These are phyloP conservation scores for Melanotaenia pygmaea DNA, from an alignment of 2,797 vertebrate species.

Conservation along the genomic window DNA sequence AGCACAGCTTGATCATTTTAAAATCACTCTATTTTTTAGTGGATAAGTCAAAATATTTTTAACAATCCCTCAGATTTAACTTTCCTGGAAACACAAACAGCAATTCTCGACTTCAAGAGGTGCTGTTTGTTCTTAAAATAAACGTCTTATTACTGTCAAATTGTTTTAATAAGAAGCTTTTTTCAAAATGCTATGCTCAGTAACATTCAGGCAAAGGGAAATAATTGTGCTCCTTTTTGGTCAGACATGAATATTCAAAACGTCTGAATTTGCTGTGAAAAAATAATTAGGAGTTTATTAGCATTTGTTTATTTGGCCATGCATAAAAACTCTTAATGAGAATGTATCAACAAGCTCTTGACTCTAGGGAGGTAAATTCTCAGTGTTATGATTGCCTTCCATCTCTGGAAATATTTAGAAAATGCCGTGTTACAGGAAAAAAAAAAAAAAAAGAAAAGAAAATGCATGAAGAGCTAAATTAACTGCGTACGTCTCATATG, in stretches of 20 bases:
- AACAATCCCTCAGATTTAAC: constrained; percentile 22
- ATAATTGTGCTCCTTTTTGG: constrained; percentile 69
- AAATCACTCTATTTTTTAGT: constrained; percentile 2
- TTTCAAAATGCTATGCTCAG: constrained; percentile 30
- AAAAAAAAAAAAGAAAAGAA: background rate
- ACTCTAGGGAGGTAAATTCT: constrained; percentile 69
- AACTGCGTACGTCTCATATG: constrained; percentile 51
- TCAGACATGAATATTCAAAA: constrained; percentile 81
- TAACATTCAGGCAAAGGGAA: constrained; percentile 58
- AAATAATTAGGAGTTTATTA: constrained; percentile 83
- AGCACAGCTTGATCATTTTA: constrained; percentile 26
- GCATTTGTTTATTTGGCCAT: constrained; percentile 83
- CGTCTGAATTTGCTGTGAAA: constrained; percentile 65
- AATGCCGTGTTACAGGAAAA: constrained; percentile 28
- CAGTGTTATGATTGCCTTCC: constrained; percentile 48
- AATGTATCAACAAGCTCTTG: constrained; percentile 74
- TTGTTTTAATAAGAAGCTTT: constrained; percentile 30
- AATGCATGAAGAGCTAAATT: constrained; percentile 58
- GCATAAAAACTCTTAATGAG: constrained; percentile 82
- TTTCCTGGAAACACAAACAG: background rate
- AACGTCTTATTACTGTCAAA: constrained; percentile 33
- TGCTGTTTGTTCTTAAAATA: constrained; percentile 38
- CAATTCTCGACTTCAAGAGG: constrained; percentile 18
- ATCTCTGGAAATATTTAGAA: constrained; percentile 64
- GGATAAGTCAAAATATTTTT: constrained; percentile 42